Conservation (phyloP, 2,113 vertebrate species). For the Otis tarda region DNA sequence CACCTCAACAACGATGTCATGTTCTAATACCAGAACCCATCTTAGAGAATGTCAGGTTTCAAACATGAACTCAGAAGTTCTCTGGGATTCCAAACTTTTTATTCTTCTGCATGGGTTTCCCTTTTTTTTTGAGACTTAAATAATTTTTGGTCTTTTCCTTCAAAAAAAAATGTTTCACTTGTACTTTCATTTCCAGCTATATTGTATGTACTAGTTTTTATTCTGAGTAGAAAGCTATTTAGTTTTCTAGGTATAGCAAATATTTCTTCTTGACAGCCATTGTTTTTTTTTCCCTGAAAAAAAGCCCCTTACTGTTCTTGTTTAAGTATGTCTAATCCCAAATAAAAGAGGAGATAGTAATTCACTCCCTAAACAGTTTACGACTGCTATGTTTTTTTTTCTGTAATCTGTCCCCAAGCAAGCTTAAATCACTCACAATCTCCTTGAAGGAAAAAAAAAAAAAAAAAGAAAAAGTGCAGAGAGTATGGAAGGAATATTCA, state of each 20-base stretch:
- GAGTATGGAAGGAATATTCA: neutral
- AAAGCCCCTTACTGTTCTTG: slow-evolving; percentile 25
- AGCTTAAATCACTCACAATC: slow-evolving; percentile 40
- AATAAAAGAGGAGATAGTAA: slow-evolving; percentile 43
- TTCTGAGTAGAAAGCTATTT: neutral
- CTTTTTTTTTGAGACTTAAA: neutral
- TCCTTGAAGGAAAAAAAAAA: neutral
- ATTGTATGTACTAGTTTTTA: neutral
- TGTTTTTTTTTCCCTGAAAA: neutral
- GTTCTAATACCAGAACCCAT: neutral
- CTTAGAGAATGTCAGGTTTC: neutral
- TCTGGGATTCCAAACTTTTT: neutral
- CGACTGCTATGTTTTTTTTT: neutral
- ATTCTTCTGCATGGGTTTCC: neutral
- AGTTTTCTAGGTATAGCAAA: neutral
- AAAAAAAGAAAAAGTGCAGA: neutral
- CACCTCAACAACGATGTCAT: neutral
- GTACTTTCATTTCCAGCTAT: neutral
- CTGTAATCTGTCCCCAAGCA: slow-evolving; percentile 46
- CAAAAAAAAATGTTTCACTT: neutral
- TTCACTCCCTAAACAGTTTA: slow-evolving; percentile 45
- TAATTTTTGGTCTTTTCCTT: neutral
- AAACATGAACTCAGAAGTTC: neutral
- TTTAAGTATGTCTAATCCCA: slow-evolving; percentile 47
- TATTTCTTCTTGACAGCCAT: slow-evolving; percentile 27